Evolutionary conservation across 1,140 invertebrate species (phyloP), one percentile per base, ranked within the genome.

Genomic region (Pogonognathellus flavescens): DNA sequence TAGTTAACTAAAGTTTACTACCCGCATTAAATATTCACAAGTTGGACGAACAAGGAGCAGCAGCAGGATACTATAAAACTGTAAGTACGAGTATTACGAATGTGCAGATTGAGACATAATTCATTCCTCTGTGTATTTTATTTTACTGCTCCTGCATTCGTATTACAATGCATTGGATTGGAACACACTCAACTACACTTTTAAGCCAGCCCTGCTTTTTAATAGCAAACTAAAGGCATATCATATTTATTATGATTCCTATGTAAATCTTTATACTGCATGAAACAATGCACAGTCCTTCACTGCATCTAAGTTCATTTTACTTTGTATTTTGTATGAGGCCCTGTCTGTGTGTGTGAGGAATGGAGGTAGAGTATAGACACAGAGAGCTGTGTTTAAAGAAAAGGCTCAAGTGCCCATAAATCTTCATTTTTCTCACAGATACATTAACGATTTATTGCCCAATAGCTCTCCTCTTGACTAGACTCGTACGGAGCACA

Each of bases 351-450:
- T 25, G 22, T 25, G 25, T 66, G 22, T 66, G 22, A 66, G 20
- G 25, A 66, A 66, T 25, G 25, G 25, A 25, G 25, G 57, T 60
- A 18, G 60, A 22, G 13, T 31, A 66, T 25, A 8, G 14, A 66
- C 20, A 25, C 7, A 13, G 8, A 25, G 8, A 25, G 20, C 11
- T 25, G 9, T 66, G 62, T 14, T 31, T 18, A 25, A 66, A 25
- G 62, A 25, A 66, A 62, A 66, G 25, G 49, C 31, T 76, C 50
- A 59, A 81, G 50, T 55, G 18, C 9, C 31, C 80, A 41, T 81
- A 81, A 81, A 81, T 81, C 80, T 81, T 81, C 80, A 81, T 81
- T 81, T 81, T 81, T 81, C 80, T 81, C 80, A 55, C 50, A 81
- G 53, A 81, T 53, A 53, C 55, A 53, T 81, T 55, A 53, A 81